Conservation (phyloP, 2,888 invertebrate species). For the Hirtodrosophila alboralis region DNA sequence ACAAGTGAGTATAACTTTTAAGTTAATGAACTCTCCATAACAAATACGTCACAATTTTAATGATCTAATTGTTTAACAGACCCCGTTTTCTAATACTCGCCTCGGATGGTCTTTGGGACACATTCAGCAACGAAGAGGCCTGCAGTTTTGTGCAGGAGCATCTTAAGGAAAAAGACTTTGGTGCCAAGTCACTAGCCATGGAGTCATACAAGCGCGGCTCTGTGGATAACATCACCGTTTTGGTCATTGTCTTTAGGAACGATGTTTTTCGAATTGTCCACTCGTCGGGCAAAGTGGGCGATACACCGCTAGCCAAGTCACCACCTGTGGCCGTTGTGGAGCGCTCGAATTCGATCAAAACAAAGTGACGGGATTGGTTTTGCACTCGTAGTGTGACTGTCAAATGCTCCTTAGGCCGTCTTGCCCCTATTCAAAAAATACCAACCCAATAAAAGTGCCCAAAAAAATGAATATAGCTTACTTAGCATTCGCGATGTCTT, state of each 20-base stretch:
- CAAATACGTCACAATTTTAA: conserved; percentile 13
- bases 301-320: conserved; percentile 43
- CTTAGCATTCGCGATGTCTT: conserved; percentile 36
- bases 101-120: conserved; percentile 98
- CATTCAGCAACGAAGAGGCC: conserved; percentile 97
- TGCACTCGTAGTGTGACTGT: conserved; percentile 32
- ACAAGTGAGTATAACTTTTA: conserved; percentile 85
- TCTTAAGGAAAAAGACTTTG: conserved; percentile 93
- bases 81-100: conserved; percentile 96
- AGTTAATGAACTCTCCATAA: conserved; percentile 31
- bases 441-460: conserved; percentile 61
- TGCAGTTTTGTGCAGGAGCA: conserved; percentile 94
- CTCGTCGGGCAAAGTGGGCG: conserved; percentile 8
- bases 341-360: conserved; percentile 68
- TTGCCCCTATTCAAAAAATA: conserved; percentile 10
- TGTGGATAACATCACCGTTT: conserved; percentile 97
- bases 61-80: conserved; percentile 57
- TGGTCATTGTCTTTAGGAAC: conserved; percentile 92
- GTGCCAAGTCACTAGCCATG: conserved; percentile 95
- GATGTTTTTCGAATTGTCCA: conserved; percentile 80
- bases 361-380: conserved; percentile 47
- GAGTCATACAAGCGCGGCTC: conserved; percentile 97
- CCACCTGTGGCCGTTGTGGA: conserved; percentile 52
- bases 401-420: conserved; percentile 29
- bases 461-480: conserved; percentile 42